Evolutionary conservation across 2,113 vertebrate genomes (phyloP).

Genomic region (Eidolon helvum): DNA sequence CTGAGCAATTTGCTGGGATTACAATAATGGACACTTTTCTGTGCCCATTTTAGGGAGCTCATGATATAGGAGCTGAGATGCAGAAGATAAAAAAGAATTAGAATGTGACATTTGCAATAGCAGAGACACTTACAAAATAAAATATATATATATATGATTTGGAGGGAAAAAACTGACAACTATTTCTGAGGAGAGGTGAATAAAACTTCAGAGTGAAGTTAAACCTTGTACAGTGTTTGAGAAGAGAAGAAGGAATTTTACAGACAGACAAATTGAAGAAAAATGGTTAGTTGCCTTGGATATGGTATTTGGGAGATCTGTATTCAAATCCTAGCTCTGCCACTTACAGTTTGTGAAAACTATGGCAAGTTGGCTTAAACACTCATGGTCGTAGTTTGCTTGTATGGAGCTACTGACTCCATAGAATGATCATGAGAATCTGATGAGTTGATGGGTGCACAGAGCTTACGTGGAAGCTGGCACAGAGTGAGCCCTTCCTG

Average conservation of each 20-base stretch:
- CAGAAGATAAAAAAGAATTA: neutral
- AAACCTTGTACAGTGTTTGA: neutral
- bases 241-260: constrained; percentile 8
- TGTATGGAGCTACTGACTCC: neutral
- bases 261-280: neutral
- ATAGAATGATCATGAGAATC: neutral
- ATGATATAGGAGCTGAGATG: neutral
- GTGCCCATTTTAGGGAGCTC: neutral
- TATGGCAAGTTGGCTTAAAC: neutral
- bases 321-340: neutral
- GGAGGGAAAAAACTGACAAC: neutral
- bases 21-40: neutral
- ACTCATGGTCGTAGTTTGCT: neutral
- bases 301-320: neutral
- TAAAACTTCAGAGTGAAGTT: neutral
- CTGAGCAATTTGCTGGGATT: neutral
- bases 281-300: neutral
- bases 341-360: neutral
- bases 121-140: neutral
- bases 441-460: neutral
- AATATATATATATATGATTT: no score
- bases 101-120: neutral
- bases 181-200: neutral
- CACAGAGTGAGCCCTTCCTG: neutral
- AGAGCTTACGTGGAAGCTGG: neutral